phyloP scores from a whole-genome alignment of 2,797 vertebrate genomes.

The Cichlasoma orientale region DNA sequence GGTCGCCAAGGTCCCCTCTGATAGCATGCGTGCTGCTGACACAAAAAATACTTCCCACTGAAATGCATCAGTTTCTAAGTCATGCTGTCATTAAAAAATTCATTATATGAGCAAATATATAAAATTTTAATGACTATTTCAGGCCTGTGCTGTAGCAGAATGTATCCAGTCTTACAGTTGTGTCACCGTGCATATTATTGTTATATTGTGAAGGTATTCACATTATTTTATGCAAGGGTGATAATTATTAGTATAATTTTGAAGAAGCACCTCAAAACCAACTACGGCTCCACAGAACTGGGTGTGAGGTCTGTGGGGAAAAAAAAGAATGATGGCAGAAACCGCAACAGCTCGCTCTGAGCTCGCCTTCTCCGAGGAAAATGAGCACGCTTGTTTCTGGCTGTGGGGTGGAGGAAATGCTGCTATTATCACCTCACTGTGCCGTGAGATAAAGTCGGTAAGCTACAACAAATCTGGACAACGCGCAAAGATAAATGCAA shows the following conservation, averaged over 20 bases:
- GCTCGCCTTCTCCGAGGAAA: fast-evolving
- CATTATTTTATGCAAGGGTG: neutral
- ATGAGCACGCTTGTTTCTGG: neutral
- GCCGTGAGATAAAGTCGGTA: neutral
- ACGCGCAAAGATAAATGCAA: neutral
- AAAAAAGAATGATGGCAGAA: neutral
- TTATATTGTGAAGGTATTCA: neutral
- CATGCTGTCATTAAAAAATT: neutral
- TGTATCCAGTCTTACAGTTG: neutral
- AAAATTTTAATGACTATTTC: neutral
- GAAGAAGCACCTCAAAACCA: neutral
- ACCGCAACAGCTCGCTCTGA: neutral
- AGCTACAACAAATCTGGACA: neutral
- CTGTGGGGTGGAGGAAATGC: neutral
- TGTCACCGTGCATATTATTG: neutral
- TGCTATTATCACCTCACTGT: neutral
- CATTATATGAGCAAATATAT: neutral
- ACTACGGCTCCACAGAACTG: neutral
- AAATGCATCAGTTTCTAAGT: neutral
- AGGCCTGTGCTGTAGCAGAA: neutral
- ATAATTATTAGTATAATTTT: neutral
- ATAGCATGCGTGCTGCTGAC: neutral
- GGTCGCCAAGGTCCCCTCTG: neutral
- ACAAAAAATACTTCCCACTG: neutral
- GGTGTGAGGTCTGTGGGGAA: neutral